Base-by-base conservation (phyloP, 2,888 invertebrate genomes). In the Dasypolia templi region DNA sequence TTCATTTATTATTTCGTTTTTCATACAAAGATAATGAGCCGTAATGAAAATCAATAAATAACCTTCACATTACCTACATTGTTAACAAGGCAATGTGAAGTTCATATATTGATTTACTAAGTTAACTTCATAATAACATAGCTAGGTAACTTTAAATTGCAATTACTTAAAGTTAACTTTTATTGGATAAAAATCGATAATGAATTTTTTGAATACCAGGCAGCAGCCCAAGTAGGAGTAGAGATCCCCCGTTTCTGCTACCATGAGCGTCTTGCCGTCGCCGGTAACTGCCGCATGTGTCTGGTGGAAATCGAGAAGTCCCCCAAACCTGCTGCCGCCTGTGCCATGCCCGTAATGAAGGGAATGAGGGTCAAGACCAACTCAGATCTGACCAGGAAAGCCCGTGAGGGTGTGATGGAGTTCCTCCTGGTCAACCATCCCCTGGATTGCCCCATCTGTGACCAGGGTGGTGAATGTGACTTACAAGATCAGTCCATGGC, bases 321-420 rank as follows among this genome's bases (percentile, higher is more conserved):
- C 58, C 98, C 99, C 2, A 99, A 99, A 97, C 99, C 99, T 0
- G 98, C 99, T 0, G 99, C 99, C 14, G 99, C 99, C 0, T 99
- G 99, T 94, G 99, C 99, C 22, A 99, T 99, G 99, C 99, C 99
- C 0, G 99, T 99, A 0, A 99, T 99, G 99, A 99, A 99, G 94
- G 99, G 99, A n/a, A 99, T 99, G 99, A 97, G 98, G 85, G 97
- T 99, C 32, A 99, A 99, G 94, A 99, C 99, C 32, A 98, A 99
- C 93, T 99, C 99, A 0, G 99, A 99, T 87, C 97, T 99, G 95
- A 99, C 99, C 0, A 97, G 97, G 81, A 96, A 98, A 92, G 97
- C 97, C 1, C 95, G 97, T 19, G 97, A 97, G 87, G 96, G 99
- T 87, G 99, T 99, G 1, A 99, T 99, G 99, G 99, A 99, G 95